These are phyloP conservation scores for Australoheros scitulus DNA, from an alignment of 2,113 vertebrate species.

Conservation along the genomic window DNA sequence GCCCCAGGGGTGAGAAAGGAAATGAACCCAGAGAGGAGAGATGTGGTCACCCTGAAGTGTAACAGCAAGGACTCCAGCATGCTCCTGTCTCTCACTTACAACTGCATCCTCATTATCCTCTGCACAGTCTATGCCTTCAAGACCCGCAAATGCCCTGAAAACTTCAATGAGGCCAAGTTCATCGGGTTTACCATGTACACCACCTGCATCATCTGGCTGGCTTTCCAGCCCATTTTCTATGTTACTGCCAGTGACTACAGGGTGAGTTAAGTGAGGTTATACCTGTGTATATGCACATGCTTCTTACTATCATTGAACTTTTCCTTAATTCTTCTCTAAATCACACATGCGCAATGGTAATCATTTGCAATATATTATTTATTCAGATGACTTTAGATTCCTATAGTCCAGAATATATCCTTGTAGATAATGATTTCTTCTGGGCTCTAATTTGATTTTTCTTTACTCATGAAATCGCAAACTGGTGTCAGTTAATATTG, in stretches of 20 bases:
- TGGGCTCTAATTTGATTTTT: slow-evolving; percentile 5
- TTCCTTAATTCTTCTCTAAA: neutral
- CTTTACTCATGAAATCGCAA: slow-evolving; percentile 20
- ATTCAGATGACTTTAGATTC: slow-evolving; percentile 14
- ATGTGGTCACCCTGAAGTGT: slow-evolving; percentile 95
- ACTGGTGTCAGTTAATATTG: neutral
- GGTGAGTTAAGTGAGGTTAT: slow-evolving; percentile 80
- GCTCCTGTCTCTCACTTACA: slow-evolving; percentile 95
- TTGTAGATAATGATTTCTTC: slow-evolving; percentile 27
- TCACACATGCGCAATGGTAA: neutral
- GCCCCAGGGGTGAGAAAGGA: slow-evolving; percentile 93
- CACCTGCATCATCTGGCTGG: slow-evolving; percentile 99
- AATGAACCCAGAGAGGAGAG: slow-evolving; percentile 89
- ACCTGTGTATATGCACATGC: neutral
- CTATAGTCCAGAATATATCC: slow-evolving; percentile 9
- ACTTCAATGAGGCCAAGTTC: slow-evolving; percentile 99
- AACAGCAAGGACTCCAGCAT: slow-evolving; percentile 96
- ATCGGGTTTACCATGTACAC: slow-evolving; percentile 99
- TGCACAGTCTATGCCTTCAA: slow-evolving; percentile 99
- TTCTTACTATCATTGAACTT: neutral
- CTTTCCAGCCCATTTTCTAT: slow-evolving; percentile 99
- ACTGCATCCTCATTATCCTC: slow-evolving; percentile 94
- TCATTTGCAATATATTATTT: slow-evolving; percentile 20
- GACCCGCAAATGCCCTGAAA: slow-evolving; percentile 98
- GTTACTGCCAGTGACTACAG: slow-evolving; percentile 98